Evolutionary conservation across 1,140 invertebrate species (phyloP), one percentile per base, ranked within the genome.

Genomic region (Zaprionus ghesquierei): DNA sequence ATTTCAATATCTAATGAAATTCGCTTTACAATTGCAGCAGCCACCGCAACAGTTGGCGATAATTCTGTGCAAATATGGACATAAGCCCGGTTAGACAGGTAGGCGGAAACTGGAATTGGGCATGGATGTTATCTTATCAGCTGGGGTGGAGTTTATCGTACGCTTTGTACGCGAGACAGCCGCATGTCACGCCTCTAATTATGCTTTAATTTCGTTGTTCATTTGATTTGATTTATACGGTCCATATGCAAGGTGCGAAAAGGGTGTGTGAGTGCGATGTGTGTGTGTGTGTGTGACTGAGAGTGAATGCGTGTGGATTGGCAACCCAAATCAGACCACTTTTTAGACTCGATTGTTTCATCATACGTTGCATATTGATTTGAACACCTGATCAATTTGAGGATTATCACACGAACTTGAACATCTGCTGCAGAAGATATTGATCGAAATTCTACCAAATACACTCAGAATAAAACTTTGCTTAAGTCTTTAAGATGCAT

Each of bases 101-200:
- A 35, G 56, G 35, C 15, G 18, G 61, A 31, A 5, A 10, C 5
- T 9, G 15, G 9, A 25, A 33, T 12, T 18, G 46, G 27, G 54
- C 31, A 27, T 25, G 15, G 22, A n/a, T n/a, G 5, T 51, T 63
- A 89, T 89, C 84, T 90, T 70, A 89, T 89, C 85, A 15, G n/a
- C 6, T 15, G 2, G 12, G 53, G 29, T 62, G 55, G 23, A 33
- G 69, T 23, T 63, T 71, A 56, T 50, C 69, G 58, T 31, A 38
- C 33, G 56, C 29, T 50, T n/a, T n/a, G n/a, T 76, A 50, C 55
- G 60, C 63, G 54, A n/a, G 80, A 84, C 85, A 89, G 74, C 23
- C 70, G 71, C 81, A 69, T 89, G 85, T 89, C 85, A 89, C 85
- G 85, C 85, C 72, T 77, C 66, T 86, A 89, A 90, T 90, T 90